phyloP scores from a whole-genome alignment of 2,888 invertebrate genomes.

The Halocaridina rubra region DNA sequence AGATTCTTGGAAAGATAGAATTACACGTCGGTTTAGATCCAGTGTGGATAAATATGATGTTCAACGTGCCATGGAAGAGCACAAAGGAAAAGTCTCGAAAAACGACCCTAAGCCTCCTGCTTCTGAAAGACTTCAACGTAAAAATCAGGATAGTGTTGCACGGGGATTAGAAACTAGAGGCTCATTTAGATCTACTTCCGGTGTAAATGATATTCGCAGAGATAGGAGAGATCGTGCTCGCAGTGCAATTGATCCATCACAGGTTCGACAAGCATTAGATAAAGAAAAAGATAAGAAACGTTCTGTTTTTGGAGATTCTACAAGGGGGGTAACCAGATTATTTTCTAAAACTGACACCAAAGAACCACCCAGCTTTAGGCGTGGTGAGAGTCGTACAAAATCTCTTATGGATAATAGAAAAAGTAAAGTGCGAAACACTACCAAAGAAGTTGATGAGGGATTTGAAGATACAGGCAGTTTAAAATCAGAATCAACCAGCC shows the following conservation, averaged over 20 bases:
- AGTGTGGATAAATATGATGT: slow-evolving; percentile 60
- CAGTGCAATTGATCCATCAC: slow-evolving; percentile 51
- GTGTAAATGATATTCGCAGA: background rate
- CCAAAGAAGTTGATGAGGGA: slow-evolving; percentile 52
- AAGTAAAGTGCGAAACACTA: background rate
- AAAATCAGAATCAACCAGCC: slow-evolving; percentile 49
- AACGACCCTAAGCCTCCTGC: slow-evolving; percentile 35
- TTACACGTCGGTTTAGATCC: slow-evolving; percentile 45
- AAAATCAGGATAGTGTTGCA: slow-evolving; percentile 36
- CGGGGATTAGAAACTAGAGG: slow-evolving; percentile 50
- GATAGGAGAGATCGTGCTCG: slow-evolving; percentile 44
- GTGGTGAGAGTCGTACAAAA: slow-evolving; percentile 16
- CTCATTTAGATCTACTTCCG: slow-evolving; percentile 36
- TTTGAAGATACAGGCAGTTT: slow-evolving; percentile 50
- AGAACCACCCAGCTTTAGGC: slow-evolving; percentile 18
- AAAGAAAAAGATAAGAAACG: slow-evolving; percentile 33
- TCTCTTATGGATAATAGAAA: slow-evolving; percentile 22
- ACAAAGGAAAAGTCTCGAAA: background rate
- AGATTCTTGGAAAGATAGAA: slow-evolving; percentile 49
- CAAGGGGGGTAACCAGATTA: slow-evolving; percentile 21
- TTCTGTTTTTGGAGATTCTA: slow-evolving; percentile 12
- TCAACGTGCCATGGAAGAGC: slow-evolving; percentile 37
- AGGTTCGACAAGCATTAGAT: slow-evolving; percentile 54
- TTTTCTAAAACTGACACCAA: slow-evolving; percentile 27
- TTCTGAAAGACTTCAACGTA: slow-evolving; percentile 48